Evolutionary conservation across 2,888 invertebrate species (phyloP).

Genomic region (Drosophila atripex): DNA sequence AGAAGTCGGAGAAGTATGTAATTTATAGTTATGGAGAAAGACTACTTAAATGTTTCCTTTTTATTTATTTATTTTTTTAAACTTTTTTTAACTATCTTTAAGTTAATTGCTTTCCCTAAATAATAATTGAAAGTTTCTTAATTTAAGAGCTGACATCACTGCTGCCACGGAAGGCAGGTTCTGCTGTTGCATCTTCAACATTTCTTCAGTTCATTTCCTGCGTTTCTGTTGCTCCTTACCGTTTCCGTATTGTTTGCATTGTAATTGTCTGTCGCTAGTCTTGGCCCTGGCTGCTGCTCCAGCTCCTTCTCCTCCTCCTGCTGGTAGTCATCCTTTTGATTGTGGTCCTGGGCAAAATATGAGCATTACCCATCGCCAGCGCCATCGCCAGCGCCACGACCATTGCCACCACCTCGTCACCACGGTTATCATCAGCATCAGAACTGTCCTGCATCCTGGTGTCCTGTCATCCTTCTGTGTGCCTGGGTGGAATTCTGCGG

Average conservation of each 20-base stretch:
- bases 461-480: conserved; percentile 38
- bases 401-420: conserved; percentile 13
- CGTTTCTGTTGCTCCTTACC: conserved; percentile 34
- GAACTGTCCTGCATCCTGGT: conserved; percentile 14
- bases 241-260: conserved; percentile 71
- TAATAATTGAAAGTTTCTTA: not conserved
- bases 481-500: conserved; percentile 66
- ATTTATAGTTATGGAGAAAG: too few relatives aligned
- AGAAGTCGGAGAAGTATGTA: too few relatives aligned
- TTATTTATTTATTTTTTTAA: not conserved
- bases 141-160: conserved; percentile 5
- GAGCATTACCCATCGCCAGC: conserved; percentile 47
- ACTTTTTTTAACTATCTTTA: not conserved
- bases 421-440: conserved; percentile 16
- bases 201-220: conserved; percentile 62
- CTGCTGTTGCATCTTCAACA: conserved; percentile 45
- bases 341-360: conserved; percentile 55
- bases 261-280: conserved; percentile 63
- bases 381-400: conserved; percentile 9
- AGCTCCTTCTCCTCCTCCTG: conserved; percentile 33
- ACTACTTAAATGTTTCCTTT: too few relatives aligned
- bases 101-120: not conserved
- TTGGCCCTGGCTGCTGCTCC: conserved; percentile 1
- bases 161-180: conserved; percentile 9
- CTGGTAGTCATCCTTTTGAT: conserved; percentile 19